Evolutionary conservation across 2,113 vertebrate species (phyloP).

Genomic region (Ceratotherium simum): DNA sequence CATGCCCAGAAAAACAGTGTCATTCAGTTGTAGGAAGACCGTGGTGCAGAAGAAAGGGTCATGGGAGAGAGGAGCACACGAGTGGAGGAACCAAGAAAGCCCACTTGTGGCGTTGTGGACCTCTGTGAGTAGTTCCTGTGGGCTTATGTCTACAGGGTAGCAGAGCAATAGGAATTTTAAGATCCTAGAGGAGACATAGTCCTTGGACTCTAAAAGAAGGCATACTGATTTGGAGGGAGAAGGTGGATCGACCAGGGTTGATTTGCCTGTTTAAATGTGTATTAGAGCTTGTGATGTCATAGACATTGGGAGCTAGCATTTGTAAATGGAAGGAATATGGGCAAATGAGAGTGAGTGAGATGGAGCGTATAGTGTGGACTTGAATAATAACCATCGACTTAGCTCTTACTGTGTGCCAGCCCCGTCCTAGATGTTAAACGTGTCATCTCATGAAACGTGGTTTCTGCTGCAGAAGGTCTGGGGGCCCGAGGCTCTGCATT

Average conservation of each 20-base stretch:
- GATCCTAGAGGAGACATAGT: neutral
- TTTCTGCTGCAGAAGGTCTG: neutral
- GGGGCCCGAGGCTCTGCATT: neutral
- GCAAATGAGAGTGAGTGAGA: neutral
- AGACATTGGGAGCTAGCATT: neutral
- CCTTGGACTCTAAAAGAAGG: neutral
- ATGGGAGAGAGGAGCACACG: neutral
- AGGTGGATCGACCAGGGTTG: neutral
- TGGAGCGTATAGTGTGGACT: neutral
- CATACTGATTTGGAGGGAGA: neutral
- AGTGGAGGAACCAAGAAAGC: neutral
- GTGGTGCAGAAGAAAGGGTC: neutral
- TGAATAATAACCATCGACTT: neutral
- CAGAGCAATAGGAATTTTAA: neutral
- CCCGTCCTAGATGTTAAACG: neutral
- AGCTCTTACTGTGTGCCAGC: neutral
- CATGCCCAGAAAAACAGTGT: neutral
- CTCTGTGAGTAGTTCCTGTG: neutral
- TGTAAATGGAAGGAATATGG: neutral
- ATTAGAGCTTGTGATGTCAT: neutral
- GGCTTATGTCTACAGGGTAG: neutral
- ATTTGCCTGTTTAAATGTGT: neutral
- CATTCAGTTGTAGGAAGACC: neutral
- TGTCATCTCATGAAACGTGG: neutral
- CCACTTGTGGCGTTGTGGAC: rapidly evolving